Evolutionary conservation across 2,113 vertebrate species (phyloP).

Genomic region (Nannospalax galili): DNA sequence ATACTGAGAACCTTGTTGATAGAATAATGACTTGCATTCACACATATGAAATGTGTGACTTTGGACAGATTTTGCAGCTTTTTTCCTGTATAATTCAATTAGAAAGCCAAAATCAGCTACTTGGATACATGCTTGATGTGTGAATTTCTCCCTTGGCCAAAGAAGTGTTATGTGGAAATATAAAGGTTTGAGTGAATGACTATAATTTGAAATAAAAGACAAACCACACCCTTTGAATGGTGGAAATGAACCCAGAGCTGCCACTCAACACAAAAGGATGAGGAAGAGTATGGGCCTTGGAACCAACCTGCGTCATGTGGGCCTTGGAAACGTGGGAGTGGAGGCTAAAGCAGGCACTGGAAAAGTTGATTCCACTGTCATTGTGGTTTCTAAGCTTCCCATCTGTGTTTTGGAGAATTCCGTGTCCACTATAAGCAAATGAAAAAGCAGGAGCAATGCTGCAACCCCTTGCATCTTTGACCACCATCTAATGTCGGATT

Average conservation of each 20-base stretch:
- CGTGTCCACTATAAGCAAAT: constrained; percentile 41
- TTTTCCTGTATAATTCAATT: constrained; percentile 63
- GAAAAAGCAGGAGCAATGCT: not conserved
- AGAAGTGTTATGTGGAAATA: not conserved
- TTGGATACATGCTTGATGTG: constrained; percentile 49
- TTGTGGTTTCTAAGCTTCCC: not conserved
- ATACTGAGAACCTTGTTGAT: constrained; percentile 43
- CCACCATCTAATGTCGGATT: not conserved
- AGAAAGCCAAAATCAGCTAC: constrained; percentile 60
- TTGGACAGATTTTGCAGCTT: constrained; percentile 48
- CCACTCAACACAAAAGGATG: not conserved
- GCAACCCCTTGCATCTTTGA: not conserved
- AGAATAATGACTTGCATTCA: constrained; percentile 65
- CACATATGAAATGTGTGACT: constrained; percentile 60
- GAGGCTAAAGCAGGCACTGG: not conserved
- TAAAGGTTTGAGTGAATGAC: constrained; percentile 26
- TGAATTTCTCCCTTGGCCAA: constrained; percentile 61
- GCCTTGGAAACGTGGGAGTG: not conserved
- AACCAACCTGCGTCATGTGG: not conserved
- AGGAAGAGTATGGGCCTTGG: not conserved
- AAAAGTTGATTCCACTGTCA: not conserved
- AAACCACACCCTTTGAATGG: not conserved
- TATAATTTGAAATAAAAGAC: not conserved
- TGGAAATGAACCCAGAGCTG: not conserved
- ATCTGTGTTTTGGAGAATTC: constrained; percentile 21